Evolutionary conservation across 1,140 invertebrate genomes (phyloP), one percentile per base, ranked within the genome.

Genomic region (Dinothrombium tinctorium): DNA sequence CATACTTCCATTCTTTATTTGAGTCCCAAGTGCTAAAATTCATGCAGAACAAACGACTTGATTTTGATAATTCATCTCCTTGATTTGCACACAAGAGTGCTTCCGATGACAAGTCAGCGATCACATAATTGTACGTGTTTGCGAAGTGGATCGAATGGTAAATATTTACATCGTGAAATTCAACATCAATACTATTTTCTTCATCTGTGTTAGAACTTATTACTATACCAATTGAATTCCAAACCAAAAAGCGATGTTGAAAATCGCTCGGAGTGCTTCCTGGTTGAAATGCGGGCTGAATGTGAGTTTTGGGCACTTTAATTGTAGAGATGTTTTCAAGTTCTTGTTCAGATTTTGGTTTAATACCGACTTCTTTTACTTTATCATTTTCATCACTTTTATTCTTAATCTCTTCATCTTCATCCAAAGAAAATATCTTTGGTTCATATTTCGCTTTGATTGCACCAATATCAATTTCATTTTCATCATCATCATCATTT

Each of bases 111-210:
- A 96, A 54, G 32, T 75, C 73, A 20, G 80, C 86, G 65, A 95
- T 72, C 11, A 71, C 75, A 53, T 78, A 73, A 33, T 59, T 59
- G 6, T 73, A 59, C 51, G 73, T 71, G 62, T 92, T 95, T 48
- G 69, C 71, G 21, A 94, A 66, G 56, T 89, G 77, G 52, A 94
- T 71, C 5, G 77, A 69, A 59, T 89, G 83, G 61, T 95, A 83
- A 26, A 78, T 59, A n/a, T 71, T 67, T 0, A 73, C 68, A 61
- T 95, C 82, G 52, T 94, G 84, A 60, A 95, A 96, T 54, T 92
- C 83, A 8, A 94, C 74, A 57, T 92, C 83, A 43, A 96, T 87
- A 15, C 71, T 74, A 45, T 59, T 61, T 51, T 68, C 71, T 24
- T 73, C 73, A 14, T 76, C 73, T 8, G 64, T 64, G 2, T 65